phyloP scores from a whole-genome alignment of 2,797 vertebrate species.

The Phrynocephalus vlangalii region DNA sequence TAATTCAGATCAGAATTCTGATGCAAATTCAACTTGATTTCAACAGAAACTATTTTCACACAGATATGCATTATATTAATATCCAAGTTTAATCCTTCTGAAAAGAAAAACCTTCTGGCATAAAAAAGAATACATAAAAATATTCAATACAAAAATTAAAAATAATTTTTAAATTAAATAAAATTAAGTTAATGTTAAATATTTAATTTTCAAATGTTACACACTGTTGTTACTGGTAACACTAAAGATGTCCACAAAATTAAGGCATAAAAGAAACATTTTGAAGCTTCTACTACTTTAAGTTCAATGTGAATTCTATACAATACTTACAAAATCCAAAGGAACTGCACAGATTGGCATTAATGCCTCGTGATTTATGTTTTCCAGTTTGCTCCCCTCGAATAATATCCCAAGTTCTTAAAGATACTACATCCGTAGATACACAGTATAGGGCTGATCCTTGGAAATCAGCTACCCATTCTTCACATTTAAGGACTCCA shows the following conservation, averaged over 20 bases:
- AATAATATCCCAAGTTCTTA: slow-evolving; percentile 70
- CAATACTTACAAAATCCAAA: slow-evolving; percentile 77
- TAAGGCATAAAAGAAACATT: background rate
- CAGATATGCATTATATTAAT: background rate
- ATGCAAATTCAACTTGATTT: background rate
- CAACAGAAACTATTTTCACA: background rate
- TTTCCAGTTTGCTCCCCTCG: slow-evolving; percentile 78
- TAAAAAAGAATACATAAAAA: background rate
- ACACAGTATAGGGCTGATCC: slow-evolving; percentile 68
- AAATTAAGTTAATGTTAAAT: too few relatives aligned
- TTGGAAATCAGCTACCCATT: slow-evolving; percentile 78
- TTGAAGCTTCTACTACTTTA: background rate
- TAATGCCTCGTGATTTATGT: slow-evolving; percentile 52
- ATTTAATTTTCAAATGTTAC: background rate
- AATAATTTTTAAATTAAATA: background rate
- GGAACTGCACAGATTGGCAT: slow-evolving; percentile 68
- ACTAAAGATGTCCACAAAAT: slow-evolving; percentile 4
- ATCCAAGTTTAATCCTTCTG: background rate
- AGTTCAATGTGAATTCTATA: background rate
- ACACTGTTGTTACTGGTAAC: background rate
- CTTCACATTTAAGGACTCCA: slow-evolving; percentile 65
- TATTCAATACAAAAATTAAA: background rate
- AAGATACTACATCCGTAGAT: slow-evolving; percentile 71
- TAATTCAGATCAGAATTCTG: background rate
- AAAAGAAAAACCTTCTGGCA: background rate